Conservation (phyloP, 2,113 vertebrate genomes). For the Urocitellus parryii region DNA sequence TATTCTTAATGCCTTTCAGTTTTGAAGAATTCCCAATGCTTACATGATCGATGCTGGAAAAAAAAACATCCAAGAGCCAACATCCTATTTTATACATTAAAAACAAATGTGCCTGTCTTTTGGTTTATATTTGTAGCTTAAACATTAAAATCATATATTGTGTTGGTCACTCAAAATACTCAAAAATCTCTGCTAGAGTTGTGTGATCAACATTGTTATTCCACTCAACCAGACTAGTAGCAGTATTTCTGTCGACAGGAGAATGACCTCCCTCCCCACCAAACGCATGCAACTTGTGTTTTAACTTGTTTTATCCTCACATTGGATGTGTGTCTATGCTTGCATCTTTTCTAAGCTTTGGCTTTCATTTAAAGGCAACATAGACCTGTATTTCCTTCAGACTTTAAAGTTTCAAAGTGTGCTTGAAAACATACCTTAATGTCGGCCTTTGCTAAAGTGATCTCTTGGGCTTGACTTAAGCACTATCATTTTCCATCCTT, state of each 20-base stretch:
- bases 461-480: not conserved
- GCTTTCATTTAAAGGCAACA: not conserved
- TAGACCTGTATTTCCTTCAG: not conserved
- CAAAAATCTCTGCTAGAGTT: not conserved
- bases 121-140: not conserved
- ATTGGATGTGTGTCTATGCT: rapidly evolving
- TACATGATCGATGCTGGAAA: rapidly evolving
- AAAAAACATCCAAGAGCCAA: not conserved
- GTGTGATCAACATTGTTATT: not conserved
- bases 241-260: not conserved
- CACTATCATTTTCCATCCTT: not conserved
- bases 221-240: not conserved
- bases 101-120: not conserved
- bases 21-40: not conserved
- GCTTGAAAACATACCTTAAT: not conserved
- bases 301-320: not conserved
- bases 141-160: not conserved
- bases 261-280: not conserved
- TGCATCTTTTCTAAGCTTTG: not conserved
- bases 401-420: not conserved
- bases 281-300: not conserved
- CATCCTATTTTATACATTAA: not conserved
- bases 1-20: not conserved
- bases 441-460: not conserved
- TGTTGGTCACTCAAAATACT: not conserved